Percentiles rank a stretch among this genome's conserved stretches.
Evolutionary conservation across 1,140 invertebrate species (phyloP).

Genomic region (Glomeris maerens): DNA sequence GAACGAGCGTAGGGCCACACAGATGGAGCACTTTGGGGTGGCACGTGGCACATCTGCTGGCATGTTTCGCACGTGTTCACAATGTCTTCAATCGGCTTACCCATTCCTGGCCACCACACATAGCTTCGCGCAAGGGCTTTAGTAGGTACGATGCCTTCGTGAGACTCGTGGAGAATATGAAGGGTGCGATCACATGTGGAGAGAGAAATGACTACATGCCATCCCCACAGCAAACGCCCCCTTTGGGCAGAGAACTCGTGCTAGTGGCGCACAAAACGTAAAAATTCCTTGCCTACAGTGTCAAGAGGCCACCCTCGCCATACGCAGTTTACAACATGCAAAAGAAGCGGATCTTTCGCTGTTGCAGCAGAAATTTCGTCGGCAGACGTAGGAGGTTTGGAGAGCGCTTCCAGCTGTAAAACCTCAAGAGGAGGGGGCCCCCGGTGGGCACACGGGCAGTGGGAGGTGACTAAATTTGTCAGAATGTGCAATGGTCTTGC

Average conservation of each 20-base stretch:
- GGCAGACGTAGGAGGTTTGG: background rate
- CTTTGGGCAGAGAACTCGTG: too few relatives aligned
- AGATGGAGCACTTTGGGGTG: too few relatives aligned
- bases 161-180: conserved; percentile 3
- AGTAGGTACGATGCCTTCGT: conserved; percentile 24
- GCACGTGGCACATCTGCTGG: too few relatives aligned
- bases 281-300: background rate
- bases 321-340: background rate
- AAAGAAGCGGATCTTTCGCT: background rate
- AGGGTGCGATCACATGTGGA: background rate
- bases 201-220: background rate
- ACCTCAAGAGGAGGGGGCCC: background rate
- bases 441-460: background rate
- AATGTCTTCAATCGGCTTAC: conserved; percentile 24
- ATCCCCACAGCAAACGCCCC: background rate
- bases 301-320: background rate
- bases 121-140: conserved; percentile 24
- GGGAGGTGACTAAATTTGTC: conserved; percentile 10
- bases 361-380: background rate
- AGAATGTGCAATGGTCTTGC: conserved; percentile 13
- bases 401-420: background rate
- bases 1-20: too few relatives aligned
- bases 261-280: background rate
- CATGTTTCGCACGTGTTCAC: too few relatives aligned
- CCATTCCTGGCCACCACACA: too few relatives aligned